phyloP scores from a whole-genome alignment of 2,888 invertebrate species.

The Lasius platythorax region DNA sequence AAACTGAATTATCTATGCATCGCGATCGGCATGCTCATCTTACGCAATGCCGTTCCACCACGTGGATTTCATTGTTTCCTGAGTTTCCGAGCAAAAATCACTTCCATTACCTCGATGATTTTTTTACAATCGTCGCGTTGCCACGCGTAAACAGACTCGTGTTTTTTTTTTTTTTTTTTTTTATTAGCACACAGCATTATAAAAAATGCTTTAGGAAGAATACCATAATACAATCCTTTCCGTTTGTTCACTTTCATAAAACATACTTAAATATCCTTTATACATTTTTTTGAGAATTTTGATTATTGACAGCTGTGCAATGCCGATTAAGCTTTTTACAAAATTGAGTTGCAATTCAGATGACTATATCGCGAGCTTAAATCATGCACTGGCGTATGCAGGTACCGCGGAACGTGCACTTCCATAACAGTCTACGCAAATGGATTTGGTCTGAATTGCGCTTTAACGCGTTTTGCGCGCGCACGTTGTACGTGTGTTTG shows the following conservation, averaged over 20 bases:
- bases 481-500: not conserved
- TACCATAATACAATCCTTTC: not conserved
- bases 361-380: conserved; percentile 3
- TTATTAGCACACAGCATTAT: not conserved
- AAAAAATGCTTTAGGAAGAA: not conserved
- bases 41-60: conserved; percentile 66
- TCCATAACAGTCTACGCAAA: conserved; percentile 35
- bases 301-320: not conserved
- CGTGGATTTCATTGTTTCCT: conserved; percentile 65
- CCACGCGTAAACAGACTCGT: not conserved
- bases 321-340: not conserved
- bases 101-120: conserved; percentile 9
- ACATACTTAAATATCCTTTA: not conserved
- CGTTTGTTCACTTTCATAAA: not conserved
- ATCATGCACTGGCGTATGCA: conserved; percentile 12
- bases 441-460: conserved; percentile 24
- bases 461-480: conserved; percentile 16
- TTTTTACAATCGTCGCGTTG: conserved; percentile 36
- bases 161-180: not conserved
- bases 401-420: not conserved
- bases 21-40: conserved; percentile 63
- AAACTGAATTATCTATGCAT: conserved; percentile 66
- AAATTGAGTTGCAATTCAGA: not conserved
- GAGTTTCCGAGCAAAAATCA: conserved; percentile 25
- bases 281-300: not conserved